Evolutionary conservation across 2,888 invertebrate species (phyloP).

Genomic region (Troides helena): DNA sequence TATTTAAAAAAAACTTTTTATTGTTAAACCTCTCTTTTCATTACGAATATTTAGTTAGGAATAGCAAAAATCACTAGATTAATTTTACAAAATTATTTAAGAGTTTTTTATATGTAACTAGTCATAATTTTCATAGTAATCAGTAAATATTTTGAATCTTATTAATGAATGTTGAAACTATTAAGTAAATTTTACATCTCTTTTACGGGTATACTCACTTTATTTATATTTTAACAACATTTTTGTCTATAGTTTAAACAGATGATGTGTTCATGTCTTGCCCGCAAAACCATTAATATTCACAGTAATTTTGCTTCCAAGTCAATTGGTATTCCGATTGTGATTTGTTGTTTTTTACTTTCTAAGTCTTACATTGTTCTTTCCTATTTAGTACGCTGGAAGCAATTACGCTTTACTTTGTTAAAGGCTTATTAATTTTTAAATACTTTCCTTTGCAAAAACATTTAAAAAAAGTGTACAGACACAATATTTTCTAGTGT

Average conservation of each 20-base stretch:
- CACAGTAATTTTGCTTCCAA: not conserved
- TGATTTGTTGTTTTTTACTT: slow-evolving; percentile 39
- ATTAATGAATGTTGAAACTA: too few species aligned
- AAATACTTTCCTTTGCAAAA: not conserved
- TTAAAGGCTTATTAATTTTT: slow-evolving; percentile 19
- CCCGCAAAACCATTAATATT: not conserved
- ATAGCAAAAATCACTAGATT: not conserved
- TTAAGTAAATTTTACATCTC: too few species aligned
- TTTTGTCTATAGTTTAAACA: not conserved
- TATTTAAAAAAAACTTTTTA: slow-evolving; percentile 1
- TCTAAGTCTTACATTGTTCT: slow-evolving; percentile 33
- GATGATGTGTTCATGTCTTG: not conserved
- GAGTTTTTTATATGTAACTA: too few species aligned
- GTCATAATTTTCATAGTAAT: too few species aligned
- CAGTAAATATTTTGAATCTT: too few species aligned
- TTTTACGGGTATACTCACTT: too few species aligned
- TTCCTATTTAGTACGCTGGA: slow-evolving; percentile 27
- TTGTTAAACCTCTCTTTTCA: not conserved
- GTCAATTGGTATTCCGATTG: slow-evolving; percentile 35
- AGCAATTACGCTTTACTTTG: slow-evolving; percentile 25
- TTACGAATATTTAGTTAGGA: not conserved
- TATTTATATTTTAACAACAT: too few species aligned
- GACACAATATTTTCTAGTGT: too few species aligned
- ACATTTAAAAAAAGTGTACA: not conserved
- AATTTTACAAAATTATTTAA: too few species aligned